These are phyloP conservation scores for Diachasma alloeum DNA, from an alignment of 1,140 invertebrate species.

Conservation along the genomic window DNA sequence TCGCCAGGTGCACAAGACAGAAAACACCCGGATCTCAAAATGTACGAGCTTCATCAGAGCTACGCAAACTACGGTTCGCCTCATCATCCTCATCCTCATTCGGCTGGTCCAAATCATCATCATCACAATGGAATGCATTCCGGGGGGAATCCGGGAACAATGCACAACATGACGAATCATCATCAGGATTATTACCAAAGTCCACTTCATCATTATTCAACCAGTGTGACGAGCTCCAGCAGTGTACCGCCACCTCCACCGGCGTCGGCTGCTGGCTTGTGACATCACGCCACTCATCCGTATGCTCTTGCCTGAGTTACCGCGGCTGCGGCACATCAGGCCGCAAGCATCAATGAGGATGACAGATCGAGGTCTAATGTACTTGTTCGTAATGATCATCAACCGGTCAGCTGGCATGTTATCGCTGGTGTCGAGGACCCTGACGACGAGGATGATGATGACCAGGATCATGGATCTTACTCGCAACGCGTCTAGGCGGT, in stretches of 20 bases:
- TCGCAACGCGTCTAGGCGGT: constrained; percentile 4
- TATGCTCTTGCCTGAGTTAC: constrained; percentile 75
- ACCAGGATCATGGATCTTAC: constrained; percentile 39
- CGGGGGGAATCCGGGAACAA: constrained; percentile 71
- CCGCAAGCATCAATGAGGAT: constrained; percentile 27
- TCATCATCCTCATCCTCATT: constrained; percentile 55
- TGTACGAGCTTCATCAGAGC: constrained; percentile 75
- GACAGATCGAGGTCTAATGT: not conserved
- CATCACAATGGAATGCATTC: constrained; percentile 66
- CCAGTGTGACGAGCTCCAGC: constrained; percentile 69
- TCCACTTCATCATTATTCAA: constrained; percentile 75
- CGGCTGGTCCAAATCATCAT: constrained; percentile 51
- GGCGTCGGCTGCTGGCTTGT: constrained; percentile 74
- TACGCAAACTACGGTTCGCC: constrained; percentile 56
- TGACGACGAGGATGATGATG: constrained; percentile 48
- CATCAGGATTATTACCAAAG: constrained; percentile 85
- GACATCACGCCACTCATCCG: constrained; percentile 69
- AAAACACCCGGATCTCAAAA: constrained; percentile 74
- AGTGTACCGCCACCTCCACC: constrained; percentile 49
- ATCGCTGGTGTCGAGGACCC: constrained; percentile 45
- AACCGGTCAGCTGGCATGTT: constrained; percentile 38
- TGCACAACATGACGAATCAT: constrained; percentile 68
- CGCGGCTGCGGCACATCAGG: constrained; percentile 47
- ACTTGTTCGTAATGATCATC: constrained; percentile 18
- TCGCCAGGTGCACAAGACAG: constrained; percentile 65